Evolutionary conservation across 2,888 invertebrate species (phyloP).

Genomic region (Eupeodes latifasciatus): DNA sequence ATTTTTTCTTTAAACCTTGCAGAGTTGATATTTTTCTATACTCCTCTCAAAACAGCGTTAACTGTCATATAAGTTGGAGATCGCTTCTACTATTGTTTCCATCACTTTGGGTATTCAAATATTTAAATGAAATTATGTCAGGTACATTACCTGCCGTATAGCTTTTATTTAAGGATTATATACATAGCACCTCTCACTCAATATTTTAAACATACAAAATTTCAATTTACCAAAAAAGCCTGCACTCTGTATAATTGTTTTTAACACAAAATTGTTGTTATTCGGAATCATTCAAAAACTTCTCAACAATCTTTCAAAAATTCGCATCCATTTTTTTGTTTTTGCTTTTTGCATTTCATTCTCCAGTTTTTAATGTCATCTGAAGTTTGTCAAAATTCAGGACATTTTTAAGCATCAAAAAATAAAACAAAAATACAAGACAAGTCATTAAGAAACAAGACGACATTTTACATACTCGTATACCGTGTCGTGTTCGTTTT

Average conservation of each 20-base stretch:
- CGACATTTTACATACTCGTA: constrained; percentile 8
- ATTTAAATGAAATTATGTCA: too few relatives aligned
- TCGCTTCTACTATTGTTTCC: too few relatives aligned
- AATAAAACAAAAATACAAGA: constrained; percentile 10
- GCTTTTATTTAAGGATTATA: too few relatives aligned
- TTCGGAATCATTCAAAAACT: constrained; percentile 10
- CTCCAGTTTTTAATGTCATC: constrained; percentile 10
- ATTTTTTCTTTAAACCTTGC: too few relatives aligned
- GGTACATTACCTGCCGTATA: too few relatives aligned
- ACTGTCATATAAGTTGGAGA: too few relatives aligned
- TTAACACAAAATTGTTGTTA: not conserved
- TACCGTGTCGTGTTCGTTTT: not conserved
- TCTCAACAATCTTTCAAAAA: not conserved
- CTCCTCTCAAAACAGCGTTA: too few relatives aligned
- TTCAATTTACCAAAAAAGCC: not conserved
- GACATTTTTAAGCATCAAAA: constrained; percentile 6
- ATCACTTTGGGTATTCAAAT: too few relatives aligned
- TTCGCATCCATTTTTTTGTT: not conserved
- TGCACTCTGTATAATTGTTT: not conserved
- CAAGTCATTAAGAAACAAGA: constrained; percentile 41
- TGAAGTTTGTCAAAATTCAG: constrained; percentile 44
- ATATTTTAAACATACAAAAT: not conserved
- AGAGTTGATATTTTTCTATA: too few relatives aligned
- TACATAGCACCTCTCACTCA: too few relatives aligned
- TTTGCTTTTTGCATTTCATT: not conserved